These are phyloP conservation scores for Siphlonurus alternatus DNA, from an alignment of 2,888 invertebrate species.

Conservation along the genomic window DNA sequence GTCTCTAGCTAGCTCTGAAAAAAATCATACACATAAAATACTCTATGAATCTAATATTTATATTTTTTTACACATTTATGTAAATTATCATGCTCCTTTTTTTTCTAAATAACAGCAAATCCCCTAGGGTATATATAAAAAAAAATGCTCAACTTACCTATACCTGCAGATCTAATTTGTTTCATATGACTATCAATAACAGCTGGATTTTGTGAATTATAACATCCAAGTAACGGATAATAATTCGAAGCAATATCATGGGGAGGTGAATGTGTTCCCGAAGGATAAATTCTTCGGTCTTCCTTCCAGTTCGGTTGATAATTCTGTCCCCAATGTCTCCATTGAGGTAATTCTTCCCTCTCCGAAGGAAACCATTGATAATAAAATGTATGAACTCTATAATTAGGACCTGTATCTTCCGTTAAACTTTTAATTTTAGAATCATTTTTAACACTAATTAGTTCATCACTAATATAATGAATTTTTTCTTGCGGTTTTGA, in stretches of 20 bases:
- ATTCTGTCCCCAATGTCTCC: not conserved
- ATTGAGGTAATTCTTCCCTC: not conserved
- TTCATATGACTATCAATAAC: constrained; percentile 39
- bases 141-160: too few relatives aligned
- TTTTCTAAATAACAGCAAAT: too few relatives aligned
- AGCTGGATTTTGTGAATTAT: constrained; percentile 31
- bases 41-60: too few relatives aligned
- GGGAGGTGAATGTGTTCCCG: constrained; percentile 33
- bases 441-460: not conserved
- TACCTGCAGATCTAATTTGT: constrained; percentile 37
- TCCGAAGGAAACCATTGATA: not conserved
- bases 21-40: too few relatives aligned
- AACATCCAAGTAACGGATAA: constrained; percentile 34
- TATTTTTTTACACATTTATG: too few relatives aligned
- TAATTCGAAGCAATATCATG: constrained; percentile 35
- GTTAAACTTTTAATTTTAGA: not conserved
- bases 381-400: not conserved
- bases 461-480: not conserved
- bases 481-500: not conserved
- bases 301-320: constrained; percentile 17
- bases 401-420: not conserved
- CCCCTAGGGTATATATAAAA: too few relatives aligned
- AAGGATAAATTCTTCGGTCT: constrained; percentile 28
- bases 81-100: too few relatives aligned
- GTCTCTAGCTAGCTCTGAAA: too few relatives aligned